Conservation (phyloP, 2,113 vertebrate species). For the Nycticebus coucang region DNA sequence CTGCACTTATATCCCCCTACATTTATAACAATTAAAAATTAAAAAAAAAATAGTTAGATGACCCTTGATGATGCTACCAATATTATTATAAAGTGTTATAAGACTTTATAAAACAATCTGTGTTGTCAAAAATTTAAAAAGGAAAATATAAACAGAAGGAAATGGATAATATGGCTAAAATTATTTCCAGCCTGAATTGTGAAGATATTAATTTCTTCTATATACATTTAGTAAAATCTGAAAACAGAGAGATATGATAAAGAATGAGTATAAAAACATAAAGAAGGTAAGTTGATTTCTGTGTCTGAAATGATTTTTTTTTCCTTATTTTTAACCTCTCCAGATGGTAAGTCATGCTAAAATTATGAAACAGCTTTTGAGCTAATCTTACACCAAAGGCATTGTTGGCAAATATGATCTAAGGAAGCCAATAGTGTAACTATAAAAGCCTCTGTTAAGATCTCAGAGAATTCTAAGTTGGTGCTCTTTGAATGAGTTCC, state of each 20-base stretch:
- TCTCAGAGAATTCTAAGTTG: neutral
- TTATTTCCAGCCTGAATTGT: neutral
- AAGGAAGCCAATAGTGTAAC: neutral
- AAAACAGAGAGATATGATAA: neutral
- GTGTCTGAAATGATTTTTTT: neutral
- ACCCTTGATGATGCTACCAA: neutral
- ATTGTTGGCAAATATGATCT: neutral
- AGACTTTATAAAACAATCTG: neutral
- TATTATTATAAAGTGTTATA: neutral
- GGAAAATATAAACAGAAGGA: neutral
- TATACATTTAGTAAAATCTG: neutral
- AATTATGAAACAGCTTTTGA: neutral
- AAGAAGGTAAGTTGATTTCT: neutral
- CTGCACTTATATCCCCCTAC: no score
- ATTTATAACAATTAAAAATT: no score
- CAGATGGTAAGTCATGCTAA: constrained; percentile 3
- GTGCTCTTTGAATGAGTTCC: neutral
- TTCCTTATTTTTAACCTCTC: neutral
- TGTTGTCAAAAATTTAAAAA: neutral
- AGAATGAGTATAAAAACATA: neutral
- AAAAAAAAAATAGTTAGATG: neutral
- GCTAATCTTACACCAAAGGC: neutral
- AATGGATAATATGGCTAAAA: neutral
- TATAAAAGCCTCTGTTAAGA: neutral
- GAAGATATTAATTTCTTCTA: neutral